These are phyloP conservation scores for Meriones psammophilus DNA, from an alignment of 2,797 vertebrate species.

Conservation along the genomic window DNA sequence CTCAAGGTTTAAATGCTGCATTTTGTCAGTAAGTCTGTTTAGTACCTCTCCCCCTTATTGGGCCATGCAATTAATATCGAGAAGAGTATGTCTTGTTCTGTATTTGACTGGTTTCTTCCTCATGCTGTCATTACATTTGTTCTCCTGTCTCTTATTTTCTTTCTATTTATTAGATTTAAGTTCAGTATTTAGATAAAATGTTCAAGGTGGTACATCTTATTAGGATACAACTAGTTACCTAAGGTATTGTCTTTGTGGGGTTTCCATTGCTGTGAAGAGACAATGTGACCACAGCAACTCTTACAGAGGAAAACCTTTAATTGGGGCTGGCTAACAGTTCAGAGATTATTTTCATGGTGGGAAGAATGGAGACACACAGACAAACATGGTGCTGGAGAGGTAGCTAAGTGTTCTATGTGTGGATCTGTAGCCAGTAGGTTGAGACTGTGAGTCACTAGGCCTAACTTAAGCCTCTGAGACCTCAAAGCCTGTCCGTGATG, in stretches of 20 bases:
- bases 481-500: neutral
- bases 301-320: neutral
- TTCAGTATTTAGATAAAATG: neutral
- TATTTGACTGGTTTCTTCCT: constrained; percentile 6
- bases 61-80: neutral
- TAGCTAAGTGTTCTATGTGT: neutral
- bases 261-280: neutral
- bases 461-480: neutral
- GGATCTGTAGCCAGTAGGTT: neutral
- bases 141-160: neutral
- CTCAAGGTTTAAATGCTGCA: neutral
- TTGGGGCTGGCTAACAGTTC: neutral
- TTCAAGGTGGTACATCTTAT: neutral
- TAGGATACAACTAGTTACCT: neutral
- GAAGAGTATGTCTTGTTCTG: constrained; percentile 9
- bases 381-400: neutral
- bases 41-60: neutral
- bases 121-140: neutral
- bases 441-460: neutral
- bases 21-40: constrained; percentile 11
- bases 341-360: neutral
- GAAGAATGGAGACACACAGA: neutral
- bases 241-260: neutral
- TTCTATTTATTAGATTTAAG: neutral
- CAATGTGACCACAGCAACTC: neutral